These are phyloP conservation scores for Ciconia stormi DNA, from an alignment of 2,113 vertebrate species.

Conservation along the genomic window DNA sequence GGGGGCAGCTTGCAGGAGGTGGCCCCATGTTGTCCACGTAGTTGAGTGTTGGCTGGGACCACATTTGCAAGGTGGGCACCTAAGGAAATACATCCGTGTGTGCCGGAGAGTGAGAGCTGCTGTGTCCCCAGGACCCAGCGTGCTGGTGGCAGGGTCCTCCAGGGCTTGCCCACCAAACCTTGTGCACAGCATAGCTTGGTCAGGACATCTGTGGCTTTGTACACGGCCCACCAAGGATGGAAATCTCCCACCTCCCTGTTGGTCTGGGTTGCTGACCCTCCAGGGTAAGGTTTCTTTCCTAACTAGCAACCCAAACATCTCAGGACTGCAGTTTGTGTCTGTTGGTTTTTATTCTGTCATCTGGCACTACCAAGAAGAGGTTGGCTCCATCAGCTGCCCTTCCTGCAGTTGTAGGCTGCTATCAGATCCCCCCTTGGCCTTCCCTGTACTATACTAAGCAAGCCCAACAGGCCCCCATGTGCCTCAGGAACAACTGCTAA, in stretches of 20 bases:
- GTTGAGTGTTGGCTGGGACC: not conserved
- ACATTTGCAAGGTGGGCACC: not conserved
- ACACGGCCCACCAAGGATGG: rapidly evolving
- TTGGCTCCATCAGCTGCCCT: not conserved
- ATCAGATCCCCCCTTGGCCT: not conserved
- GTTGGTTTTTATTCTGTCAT: not conserved
- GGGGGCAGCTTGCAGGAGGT: not conserved
- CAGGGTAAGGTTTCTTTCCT: not conserved
- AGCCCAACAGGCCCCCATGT: not conserved
- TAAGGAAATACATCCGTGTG: rapidly evolving
- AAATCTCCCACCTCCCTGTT: not conserved
- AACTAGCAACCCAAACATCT: not conserved
- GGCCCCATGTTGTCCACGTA: no score
- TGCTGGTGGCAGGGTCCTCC: not conserved
- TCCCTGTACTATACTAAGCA: conserved; percentile 6
- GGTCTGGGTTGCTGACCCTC: not conserved
- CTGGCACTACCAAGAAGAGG: not conserved
- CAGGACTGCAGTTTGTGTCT: not conserved
- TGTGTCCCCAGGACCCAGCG: not conserved
- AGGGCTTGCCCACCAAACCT: not conserved
- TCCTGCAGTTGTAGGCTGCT: not conserved
- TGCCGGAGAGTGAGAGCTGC: not conserved
- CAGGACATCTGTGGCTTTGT: rapidly evolving
- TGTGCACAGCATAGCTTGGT: not conserved
- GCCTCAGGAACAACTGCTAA: conserved; percentile 18